Conservation (phyloP, 2,888 invertebrate genomes). For the Margaritifera margaritifera region DNA sequence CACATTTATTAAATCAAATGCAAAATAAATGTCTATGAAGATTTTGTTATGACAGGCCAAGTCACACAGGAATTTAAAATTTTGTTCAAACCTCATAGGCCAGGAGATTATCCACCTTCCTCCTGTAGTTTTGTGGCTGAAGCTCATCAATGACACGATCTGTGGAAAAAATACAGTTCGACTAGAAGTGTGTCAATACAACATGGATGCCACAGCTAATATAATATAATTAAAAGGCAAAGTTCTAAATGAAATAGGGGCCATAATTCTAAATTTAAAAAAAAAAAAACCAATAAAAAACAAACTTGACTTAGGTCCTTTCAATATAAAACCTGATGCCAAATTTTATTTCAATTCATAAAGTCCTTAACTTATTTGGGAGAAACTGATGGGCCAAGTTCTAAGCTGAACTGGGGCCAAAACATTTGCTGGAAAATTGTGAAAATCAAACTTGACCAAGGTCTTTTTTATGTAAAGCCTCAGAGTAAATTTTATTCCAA, state of each 20-base stretch:
- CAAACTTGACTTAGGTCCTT: not conserved
- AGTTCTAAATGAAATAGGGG: too few species aligned
- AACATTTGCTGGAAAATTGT: too few species aligned
- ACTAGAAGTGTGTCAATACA: not conserved
- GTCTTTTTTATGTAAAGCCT: too few species aligned
- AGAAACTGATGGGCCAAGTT: too few species aligned
- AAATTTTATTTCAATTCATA: too few species aligned
- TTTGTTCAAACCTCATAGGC: slow-evolving; percentile 81
- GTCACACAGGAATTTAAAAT: not conserved
- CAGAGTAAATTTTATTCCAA: too few species aligned
- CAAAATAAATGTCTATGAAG: not conserved
- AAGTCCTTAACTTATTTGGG: too few species aligned
- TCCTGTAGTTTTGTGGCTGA: slow-evolving; percentile 88
- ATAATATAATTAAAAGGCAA: too few species aligned
- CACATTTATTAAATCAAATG: not conserved
- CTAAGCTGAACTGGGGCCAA: too few species aligned
- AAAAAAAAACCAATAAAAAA: not conserved
- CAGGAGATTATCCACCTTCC: slow-evolving; percentile 79
- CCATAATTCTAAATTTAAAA: not conserved
- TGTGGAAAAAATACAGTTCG: slow-evolving; percentile 31
- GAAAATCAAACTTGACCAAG: too few species aligned
- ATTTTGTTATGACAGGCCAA: not conserved
- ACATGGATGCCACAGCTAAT: too few species aligned
- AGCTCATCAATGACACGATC: slow-evolving; percentile 98
- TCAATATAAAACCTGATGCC: too few species aligned